Evolutionary conservation across 2,888 invertebrate species (phyloP).

Genomic region (Heliconius hortense): DNA sequence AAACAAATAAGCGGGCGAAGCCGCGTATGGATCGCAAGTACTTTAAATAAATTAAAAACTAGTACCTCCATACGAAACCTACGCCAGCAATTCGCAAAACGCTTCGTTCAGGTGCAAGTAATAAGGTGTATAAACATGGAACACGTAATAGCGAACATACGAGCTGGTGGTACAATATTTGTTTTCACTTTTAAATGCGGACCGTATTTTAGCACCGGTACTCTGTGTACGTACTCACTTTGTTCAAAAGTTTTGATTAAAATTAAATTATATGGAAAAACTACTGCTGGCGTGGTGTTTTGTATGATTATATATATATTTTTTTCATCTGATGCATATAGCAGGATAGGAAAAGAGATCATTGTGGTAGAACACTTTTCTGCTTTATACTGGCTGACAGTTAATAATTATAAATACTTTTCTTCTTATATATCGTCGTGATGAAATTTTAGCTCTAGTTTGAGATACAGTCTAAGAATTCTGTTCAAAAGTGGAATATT

Average conservation of each 20-base stretch:
- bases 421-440: too few species aligned
- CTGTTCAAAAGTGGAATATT: too few species aligned
- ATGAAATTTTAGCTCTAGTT: too few species aligned
- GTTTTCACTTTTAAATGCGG: slow-evolving; percentile 47
- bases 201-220: slow-evolving; percentile 41
- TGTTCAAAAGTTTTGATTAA: slow-evolving; percentile 27
- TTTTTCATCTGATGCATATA: neutral
- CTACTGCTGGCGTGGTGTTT: neutral
- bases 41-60: slow-evolving; percentile 4
- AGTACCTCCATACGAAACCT: slow-evolving; percentile 6
- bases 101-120: slow-evolving; percentile 25
- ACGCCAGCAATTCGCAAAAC: neutral
- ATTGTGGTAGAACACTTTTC: neutral
- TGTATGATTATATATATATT: neutral
- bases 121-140: slow-evolving; percentile 25
- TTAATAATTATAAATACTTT: too few species aligned
- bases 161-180: slow-evolving; percentile 42
- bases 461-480: too few species aligned
- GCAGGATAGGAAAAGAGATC: neutral
- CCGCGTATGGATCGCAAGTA: neutral
- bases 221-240: slow-evolving; percentile 35
- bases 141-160: slow-evolving; percentile 21
- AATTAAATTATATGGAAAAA: slow-evolving; percentile 15
- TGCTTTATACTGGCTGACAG: neutral
- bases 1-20: neutral